A percentile compares a stretch with the other conserved stretches of the same genome.
Evolutionary conservation across 1,140 invertebrate genomes (phyloP).

Genomic region (Agrilus planipennis): DNA sequence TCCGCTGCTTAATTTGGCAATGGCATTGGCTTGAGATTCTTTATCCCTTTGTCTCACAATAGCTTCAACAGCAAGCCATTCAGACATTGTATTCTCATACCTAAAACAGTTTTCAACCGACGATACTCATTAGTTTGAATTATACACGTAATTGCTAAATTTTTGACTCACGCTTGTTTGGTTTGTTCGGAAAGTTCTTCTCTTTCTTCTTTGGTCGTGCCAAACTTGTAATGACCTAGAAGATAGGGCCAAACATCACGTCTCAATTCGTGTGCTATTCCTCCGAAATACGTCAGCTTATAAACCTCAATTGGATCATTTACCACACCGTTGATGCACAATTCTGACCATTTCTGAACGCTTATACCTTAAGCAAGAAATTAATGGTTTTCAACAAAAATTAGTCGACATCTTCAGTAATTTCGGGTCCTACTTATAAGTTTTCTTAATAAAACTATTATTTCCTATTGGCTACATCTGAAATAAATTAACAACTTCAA

Average conservation of each 20-base stretch:
- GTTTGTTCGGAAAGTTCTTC: conserved; percentile 53
- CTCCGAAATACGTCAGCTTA: conserved; percentile 75
- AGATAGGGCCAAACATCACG: conserved; percentile 86
- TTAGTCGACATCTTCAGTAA: too few relatives aligned
- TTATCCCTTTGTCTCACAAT: conserved; percentile 79
- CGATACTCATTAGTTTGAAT: too few relatives aligned
- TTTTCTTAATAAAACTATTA: too few relatives aligned
- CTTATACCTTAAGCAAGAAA: conserved; percentile 48
- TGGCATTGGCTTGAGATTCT: conserved; percentile 50
- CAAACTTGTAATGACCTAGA: conserved; percentile 75
- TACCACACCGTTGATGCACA: conserved; percentile 48
- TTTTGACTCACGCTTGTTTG: conserved; percentile 40
- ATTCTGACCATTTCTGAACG: conserved; percentile 50
- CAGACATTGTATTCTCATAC: conserved; percentile 84
- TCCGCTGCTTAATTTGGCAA: conserved; percentile 47
- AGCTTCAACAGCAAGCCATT: conserved; percentile 88
- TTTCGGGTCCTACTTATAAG: too few relatives aligned
- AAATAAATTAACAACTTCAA: too few relatives aligned
- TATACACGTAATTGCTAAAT: too few relatives aligned
- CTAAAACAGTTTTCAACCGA: too few relatives aligned
- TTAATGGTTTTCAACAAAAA: too few relatives aligned
- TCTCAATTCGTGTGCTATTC: conserved; percentile 65
- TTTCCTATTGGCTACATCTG: too few relatives aligned
- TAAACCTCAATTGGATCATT: conserved; percentile 61
- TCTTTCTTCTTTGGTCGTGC: conserved; percentile 57